Evolutionary conservation across 2,888 invertebrate genomes (phyloP).

Genomic region (Thumatha senex): DNA sequence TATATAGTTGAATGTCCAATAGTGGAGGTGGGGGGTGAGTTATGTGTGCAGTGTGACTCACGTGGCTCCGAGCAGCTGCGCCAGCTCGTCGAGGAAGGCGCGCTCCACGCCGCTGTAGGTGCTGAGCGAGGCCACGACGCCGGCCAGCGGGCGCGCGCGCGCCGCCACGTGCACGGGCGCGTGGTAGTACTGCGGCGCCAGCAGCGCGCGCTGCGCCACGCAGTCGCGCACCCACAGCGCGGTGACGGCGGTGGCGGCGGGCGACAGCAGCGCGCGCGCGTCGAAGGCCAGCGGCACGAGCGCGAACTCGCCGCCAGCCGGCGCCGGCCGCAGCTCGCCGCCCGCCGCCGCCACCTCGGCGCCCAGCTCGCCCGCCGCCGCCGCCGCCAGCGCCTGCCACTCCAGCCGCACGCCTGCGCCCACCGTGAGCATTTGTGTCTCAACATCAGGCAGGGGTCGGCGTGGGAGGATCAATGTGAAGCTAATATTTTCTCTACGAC

Average conservation of each 20-base stretch:
- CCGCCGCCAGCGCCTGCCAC: slow-evolving; percentile 78
- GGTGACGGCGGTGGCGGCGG: slow-evolving; percentile 86
- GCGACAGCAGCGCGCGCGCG: slow-evolving; percentile 57
- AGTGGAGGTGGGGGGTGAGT: not conserved
- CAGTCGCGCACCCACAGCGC: slow-evolving; percentile 87
- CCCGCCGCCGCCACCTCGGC: slow-evolving; percentile 68
- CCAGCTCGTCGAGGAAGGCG: slow-evolving; percentile 87
- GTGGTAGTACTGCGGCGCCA: slow-evolving; percentile 88
- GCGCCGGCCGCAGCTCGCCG: slow-evolving; percentile 56
- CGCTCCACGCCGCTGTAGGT: slow-evolving; percentile 89
- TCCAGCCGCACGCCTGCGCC: slow-evolving; percentile 64
- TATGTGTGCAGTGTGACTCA: slow-evolving; percentile 51
- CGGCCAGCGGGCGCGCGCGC: slow-evolving; percentile 79
- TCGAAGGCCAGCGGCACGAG: slow-evolving; percentile 74
- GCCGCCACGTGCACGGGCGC: slow-evolving; percentile 81
- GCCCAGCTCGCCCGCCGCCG: slow-evolving; percentile 54
- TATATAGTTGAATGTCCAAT: no score
- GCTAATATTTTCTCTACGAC: no score
- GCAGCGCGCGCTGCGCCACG: slow-evolving; percentile 79
- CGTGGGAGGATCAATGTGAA: no score
- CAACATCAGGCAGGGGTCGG: no score
- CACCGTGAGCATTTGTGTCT: not conserved
- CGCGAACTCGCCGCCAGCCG: slow-evolving; percentile 48
- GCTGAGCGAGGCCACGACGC: slow-evolving; percentile 91
- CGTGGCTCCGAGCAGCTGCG: slow-evolving; percentile 89